phyloP scores from a whole-genome alignment of 2,113 vertebrate species.

The Sakesphorus luctuosus region DNA sequence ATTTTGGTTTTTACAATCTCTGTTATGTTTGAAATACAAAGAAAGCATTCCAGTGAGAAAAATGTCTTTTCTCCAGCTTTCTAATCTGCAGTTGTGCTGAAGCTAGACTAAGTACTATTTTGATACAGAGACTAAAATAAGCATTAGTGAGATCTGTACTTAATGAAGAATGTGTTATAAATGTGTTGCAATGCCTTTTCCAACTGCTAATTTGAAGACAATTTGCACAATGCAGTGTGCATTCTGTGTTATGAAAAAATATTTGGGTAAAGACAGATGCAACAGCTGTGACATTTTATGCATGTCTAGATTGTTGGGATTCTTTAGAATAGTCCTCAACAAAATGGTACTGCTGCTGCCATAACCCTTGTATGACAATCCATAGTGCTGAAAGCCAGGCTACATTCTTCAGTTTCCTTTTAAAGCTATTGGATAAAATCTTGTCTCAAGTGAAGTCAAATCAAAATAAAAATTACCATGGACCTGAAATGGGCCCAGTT shows the following conservation, averaged over 20 bases:
- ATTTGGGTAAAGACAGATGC: conserved; percentile 33
- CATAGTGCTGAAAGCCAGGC: background rate
- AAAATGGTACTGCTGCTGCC: background rate
- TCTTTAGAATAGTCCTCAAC: background rate
- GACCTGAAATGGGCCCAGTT: background rate
- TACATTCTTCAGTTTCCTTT: conserved; percentile 14
- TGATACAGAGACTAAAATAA: background rate
- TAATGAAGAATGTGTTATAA: background rate
- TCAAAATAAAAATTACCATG: background rate
- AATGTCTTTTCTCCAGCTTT: background rate
- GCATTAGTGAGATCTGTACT: background rate
- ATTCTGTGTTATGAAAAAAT: conserved; percentile 3
- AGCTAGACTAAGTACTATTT: background rate
- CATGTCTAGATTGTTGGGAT: conserved; percentile 13
- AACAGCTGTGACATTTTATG: conserved; percentile 65
- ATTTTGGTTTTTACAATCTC: background rate
- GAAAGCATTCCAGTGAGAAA: background rate
- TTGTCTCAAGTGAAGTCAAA: background rate
- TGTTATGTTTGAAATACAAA: background rate
- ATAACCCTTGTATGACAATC: background rate
- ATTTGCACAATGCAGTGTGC: background rate
- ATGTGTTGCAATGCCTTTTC: background rate
- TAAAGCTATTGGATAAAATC: background rate
- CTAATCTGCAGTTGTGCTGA: background rate
- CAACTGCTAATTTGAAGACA: background rate